phyloP scores from a whole-genome alignment of 1,140 invertebrate genomes.

The Conus ventricosus region DNA sequence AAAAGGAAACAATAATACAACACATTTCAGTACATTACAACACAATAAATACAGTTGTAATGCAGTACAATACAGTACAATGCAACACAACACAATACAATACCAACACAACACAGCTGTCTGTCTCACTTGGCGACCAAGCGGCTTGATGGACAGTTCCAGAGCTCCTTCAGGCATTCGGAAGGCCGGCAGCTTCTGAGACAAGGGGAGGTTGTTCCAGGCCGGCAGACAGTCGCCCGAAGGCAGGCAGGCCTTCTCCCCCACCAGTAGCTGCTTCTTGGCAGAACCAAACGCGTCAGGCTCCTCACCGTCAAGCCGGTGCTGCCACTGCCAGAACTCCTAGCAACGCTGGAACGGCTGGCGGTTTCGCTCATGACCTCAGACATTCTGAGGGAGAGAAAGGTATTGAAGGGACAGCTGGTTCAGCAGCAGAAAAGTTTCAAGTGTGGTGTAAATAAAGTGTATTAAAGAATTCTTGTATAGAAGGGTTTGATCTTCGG shows the following conservation, averaged over 20 bases:
- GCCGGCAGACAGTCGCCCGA: neutral
- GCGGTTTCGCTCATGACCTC: neutral
- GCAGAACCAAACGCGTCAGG: neutral
- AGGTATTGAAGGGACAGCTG: no score
- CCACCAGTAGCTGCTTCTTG: neutral
- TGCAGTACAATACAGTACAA: no score
- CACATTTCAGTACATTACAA: no score
- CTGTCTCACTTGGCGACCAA: neutral
- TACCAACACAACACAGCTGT: no score
- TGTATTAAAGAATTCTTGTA: no score
- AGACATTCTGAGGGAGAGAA: neutral
- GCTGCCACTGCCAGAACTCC: neutral
- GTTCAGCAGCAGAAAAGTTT: no score
- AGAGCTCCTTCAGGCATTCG: neutral
- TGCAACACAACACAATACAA: no score
- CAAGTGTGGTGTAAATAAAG: no score
- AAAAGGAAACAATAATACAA: no score
- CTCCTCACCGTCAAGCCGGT: neutral
- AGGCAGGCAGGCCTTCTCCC: constrained; percentile 8
- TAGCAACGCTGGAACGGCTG: neutral
- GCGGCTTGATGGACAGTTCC: neutral
- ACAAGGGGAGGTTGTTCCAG: constrained; percentile 7
- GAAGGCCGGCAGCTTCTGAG: constrained; percentile 19
- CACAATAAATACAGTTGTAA: no score
- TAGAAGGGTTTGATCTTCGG: no score